phyloP scores from a whole-genome alignment of 2,888 invertebrate genomes.

The Rhaphigaster nebulosa region DNA sequence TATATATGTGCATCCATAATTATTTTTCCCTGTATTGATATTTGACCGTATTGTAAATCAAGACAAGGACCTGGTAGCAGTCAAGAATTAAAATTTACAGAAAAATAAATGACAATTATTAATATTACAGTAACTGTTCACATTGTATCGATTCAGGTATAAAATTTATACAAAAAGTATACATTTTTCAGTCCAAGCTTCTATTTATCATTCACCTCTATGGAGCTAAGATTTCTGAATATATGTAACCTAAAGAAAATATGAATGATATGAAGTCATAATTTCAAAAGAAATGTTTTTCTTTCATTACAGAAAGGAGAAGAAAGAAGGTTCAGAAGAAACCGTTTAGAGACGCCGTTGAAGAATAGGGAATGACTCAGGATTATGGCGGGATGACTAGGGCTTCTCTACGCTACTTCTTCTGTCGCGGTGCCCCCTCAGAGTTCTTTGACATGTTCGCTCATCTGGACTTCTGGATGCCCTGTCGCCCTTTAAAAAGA shows the following conservation, averaged over 20 bases:
- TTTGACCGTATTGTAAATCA: too few species aligned
- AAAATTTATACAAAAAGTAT: too few species aligned
- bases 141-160: too few species aligned
- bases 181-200: neutral
- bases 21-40: too few species aligned
- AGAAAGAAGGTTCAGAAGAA: neutral
- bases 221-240: neutral
- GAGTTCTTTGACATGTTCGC: neutral
- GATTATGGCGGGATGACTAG: neutral
- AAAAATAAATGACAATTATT: too few species aligned
- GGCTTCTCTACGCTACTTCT: neutral
- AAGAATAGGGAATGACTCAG: conserved; percentile 8
- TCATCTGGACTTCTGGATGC: neutral
- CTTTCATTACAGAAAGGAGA: neutral
- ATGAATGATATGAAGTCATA: neutral
- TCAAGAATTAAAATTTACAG: too few species aligned
- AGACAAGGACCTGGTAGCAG: too few species aligned
- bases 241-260: neutral
- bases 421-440: neutral
- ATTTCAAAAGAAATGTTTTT: conserved; percentile 21
- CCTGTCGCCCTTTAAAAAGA: neutral
- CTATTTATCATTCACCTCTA: neutral
- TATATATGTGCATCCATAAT: too few species aligned
- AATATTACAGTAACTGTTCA: too few species aligned
- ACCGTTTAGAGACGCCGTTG: neutral